Base-by-base conservation (phyloP, 1,140 invertebrate genomes). In the Papilio glaucus region DNA sequence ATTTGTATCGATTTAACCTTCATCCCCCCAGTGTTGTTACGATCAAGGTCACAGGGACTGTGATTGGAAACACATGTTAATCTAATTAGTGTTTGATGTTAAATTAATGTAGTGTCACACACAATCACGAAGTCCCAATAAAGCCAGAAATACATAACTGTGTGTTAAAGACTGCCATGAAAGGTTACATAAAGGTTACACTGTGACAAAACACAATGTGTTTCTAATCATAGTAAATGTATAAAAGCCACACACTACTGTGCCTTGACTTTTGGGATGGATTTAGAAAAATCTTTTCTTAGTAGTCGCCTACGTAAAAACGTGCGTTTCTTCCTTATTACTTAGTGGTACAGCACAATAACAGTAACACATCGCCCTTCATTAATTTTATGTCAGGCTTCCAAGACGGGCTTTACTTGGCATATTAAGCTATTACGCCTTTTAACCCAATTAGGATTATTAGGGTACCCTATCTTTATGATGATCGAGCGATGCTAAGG, bases 1-100 rank as follows among this genome's bases (percentile, higher is more conserved):
- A 65, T 65, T 65, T 65, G 62, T 65, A 65, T 65, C 62, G 62
- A 65, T 65, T 12, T 39, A 15, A 65, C 62, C 62, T 65, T 65
- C 61, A 63, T 29, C 12, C n/a, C 12, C n/a, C 15, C 18, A 39
- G 39, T 65, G 29, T 65, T 53, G 45, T 53, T 53, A 65, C 62
- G 37, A 41, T 65, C 62, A 65, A 5, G 62, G 62, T 61, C 60
- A 65, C 37, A 39, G 18, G 6, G 1, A 7, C 61, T 4, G 57
- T 61, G 57, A 61, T 29, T 61, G 57, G 60, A 61, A 9, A 57
- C 12, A 24, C 21, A 26, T 12, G 5, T 33, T 15, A 61, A 61
- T 29, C 2, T 37, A 61, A 61, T 61, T 29, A 61, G 4, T 26
- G 53, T 9, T 26, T 0, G 26, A n/a, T 37, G 26, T 26, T n/a